Conservation (phyloP, 2,797 vertebrate genomes). For the Meda fulgida region DNA sequence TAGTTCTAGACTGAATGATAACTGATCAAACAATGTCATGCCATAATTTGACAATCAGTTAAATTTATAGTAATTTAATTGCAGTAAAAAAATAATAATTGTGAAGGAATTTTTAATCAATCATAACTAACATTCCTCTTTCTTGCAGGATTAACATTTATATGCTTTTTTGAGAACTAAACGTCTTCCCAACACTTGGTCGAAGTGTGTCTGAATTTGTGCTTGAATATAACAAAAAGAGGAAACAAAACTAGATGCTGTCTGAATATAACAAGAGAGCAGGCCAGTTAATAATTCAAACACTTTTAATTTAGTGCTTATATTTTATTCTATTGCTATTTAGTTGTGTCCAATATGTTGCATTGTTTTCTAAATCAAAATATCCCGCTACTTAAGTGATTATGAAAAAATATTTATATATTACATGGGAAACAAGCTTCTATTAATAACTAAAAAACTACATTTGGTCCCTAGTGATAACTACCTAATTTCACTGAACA, state of each 20-base stretch:
- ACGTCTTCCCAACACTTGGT: no score
- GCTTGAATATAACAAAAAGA: no score
- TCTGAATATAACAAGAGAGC: no score
- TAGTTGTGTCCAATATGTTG: not conserved
- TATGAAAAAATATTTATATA: not conserved
- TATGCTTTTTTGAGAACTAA: no score
- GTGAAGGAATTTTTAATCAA: no score
- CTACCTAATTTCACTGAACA: not conserved
- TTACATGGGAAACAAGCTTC: not conserved
- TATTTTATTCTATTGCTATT: not conserved
- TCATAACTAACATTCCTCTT: no score
- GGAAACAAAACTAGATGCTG: no score
- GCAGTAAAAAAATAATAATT: not conserved
- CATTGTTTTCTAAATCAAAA: not conserved
- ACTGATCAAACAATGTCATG: not conserved
- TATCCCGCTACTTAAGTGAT: not conserved
- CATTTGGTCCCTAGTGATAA: not conserved
- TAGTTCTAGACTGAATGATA: not conserved
- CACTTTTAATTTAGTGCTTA: not conserved
- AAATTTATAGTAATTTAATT: not conserved
- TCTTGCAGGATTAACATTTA: no score
- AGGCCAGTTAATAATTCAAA: not conserved
- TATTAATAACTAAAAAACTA: not conserved
- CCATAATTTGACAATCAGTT: not conserved
- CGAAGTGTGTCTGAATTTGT: no score